Conservation (phyloP, 2,797 vertebrate species). For the Sebastes hubbsi region DNA sequence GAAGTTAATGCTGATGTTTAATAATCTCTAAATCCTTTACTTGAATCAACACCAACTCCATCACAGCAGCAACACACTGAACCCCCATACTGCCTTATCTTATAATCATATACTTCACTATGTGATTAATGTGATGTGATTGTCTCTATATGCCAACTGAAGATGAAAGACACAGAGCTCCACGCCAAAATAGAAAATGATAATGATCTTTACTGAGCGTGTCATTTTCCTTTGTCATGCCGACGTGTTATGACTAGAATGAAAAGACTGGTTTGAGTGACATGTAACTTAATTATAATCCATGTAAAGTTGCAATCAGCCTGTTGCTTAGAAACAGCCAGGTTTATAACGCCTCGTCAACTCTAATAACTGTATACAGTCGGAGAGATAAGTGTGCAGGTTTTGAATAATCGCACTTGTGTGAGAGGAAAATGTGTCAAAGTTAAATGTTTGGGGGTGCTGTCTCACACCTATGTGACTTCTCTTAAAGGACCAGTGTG, state of each 20-base stretch:
- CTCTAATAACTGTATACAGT: slow-evolving; percentile 17
- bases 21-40: not conserved
- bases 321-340: slow-evolving; percentile 61
- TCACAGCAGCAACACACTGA: not conserved
- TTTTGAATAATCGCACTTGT: not conserved
- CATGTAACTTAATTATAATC: slow-evolving; percentile 48
- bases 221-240: slow-evolving; percentile 38
- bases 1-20: not conserved
- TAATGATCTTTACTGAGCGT: slow-evolving; percentile 37
- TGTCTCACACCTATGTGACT: not conserved
- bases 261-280: slow-evolving; percentile 52
- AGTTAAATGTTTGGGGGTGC: not conserved
- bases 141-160: not conserved
- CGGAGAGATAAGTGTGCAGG: slow-evolving; percentile 3
- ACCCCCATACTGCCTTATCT: not conserved
- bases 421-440: not conserved
- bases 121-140: slow-evolving; percentile 8
- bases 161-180: not conserved
- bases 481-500: not conserved
- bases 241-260: slow-evolving; percentile 20
- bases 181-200: slow-evolving; percentile 18
- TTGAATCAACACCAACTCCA: not conserved
- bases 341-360: slow-evolving; percentile 16
- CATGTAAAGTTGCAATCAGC: slow-evolving; percentile 37
- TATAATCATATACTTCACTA: not conserved